Base-by-base conservation (phyloP, 92 coral and sea anemone species). In the Zoanthus sociatus region DNA sequence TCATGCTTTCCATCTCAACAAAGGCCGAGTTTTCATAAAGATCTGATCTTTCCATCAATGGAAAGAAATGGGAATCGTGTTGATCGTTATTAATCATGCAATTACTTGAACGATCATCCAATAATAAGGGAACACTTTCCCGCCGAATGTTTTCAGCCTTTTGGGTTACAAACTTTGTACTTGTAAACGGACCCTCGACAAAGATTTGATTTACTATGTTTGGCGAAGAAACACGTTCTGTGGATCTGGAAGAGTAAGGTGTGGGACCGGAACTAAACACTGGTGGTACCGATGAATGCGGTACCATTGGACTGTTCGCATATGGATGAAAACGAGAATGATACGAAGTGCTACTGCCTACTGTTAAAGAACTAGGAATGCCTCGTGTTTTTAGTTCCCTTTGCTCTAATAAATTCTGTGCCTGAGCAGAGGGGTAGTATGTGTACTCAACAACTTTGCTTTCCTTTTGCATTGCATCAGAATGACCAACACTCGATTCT, bases 271-370 rank as follows among this genome's bases (percentile, higher is more conserved):
- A 20, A 18, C 9, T 45, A 64, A 32, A 9, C 13, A 30, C 37
- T 81, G 76, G 58, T 44, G 85, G 51, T 20, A 51, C 12, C 8
- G 46, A 64, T 64, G 75, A 81, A 58, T 56, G 44, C 45, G 85
- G 66, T 12, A 47, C 10, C 14, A 50, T 46, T 7, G 14, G 32
- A 51, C 53, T 21, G 20, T 81, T 53, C 16, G 12, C 30, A 64
- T 71, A 47, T 1, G 76, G 61, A 32, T 64, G 73, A 45, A 79
- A 63, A n/a, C 14, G 84, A 61, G 84, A 61, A 8, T 21, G 44
- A 20, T n/a, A 17, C 6, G 74, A 56, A 7, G 7, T 30, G 51
- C 18, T 50, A 55, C 32, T 37, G 33, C 48, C 71, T n/a, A 78
- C 82, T 76, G 64, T 20, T 48, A 9, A 21, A 16, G 84, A 61